A percentile compares a stretch with the other conserved stretches of the same genome.
phyloP scores from a whole-genome alignment of 2,797 vertebrate species.

The Muraenolepis orangiensis region DNA sequence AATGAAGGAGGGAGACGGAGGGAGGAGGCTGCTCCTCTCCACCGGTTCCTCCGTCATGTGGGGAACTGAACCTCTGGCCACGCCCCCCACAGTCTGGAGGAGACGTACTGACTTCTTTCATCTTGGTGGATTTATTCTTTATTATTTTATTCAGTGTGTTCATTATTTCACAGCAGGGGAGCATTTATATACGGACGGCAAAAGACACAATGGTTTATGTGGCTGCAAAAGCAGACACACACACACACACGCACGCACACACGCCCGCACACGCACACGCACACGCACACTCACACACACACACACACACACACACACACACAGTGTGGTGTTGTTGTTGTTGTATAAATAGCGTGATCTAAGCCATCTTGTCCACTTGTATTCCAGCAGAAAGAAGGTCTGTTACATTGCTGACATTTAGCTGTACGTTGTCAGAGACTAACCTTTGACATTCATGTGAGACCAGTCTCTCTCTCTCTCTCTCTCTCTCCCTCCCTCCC shows the following conservation, averaged over 20 bases:
- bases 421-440: conserved; percentile 61
- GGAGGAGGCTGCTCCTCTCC: conserved; percentile 45
- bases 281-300: no score
- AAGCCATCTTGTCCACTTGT: conserved; percentile 53
- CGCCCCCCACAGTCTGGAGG: not conserved
- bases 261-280: no score
- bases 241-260: no score
- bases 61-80: not conserved
- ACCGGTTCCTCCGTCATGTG: conserved; percentile 26
- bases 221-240: not conserved
- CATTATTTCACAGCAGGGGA: not conserved
- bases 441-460: conserved; percentile 69
- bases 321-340: not conserved
- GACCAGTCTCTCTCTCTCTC: conserved; percentile 23
- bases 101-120: not conserved
- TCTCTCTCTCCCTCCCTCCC: no score
- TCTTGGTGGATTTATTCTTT: not conserved
- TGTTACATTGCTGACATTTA: conserved; percentile 62
- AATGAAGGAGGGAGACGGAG: no score
- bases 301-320: no score
- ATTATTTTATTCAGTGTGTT: not conserved
- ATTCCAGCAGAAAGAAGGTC: conserved; percentile 44
- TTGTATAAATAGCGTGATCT: conserved; percentile 60
- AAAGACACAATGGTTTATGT: conserved; percentile 6
- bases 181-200: not conserved